Conservation (phyloP, 2,797 vertebrate genomes). For the Enteromius anoplus region DNA sequence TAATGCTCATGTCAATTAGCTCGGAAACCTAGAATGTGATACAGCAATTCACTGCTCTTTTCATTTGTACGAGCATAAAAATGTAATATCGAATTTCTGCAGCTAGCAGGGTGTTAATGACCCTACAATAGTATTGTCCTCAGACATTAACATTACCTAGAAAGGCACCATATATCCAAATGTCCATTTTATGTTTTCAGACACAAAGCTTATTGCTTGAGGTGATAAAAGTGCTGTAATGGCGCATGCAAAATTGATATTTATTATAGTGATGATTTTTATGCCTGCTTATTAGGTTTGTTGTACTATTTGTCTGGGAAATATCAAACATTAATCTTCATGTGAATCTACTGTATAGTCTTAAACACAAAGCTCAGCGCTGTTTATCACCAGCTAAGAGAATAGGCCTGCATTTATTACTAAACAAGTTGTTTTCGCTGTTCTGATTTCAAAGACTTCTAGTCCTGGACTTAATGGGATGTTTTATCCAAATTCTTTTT, state of each 20-base stretch:
- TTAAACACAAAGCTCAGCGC: background rate
- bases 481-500: slow-evolving; percentile 8
- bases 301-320: background rate
- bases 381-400: background rate
- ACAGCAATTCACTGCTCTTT: slow-evolving; percentile 14
- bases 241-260: background rate
- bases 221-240: background rate
- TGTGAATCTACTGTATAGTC: background rate
- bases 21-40: slow-evolving; percentile 5
- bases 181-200: slow-evolving; percentile 13
- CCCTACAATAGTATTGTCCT: background rate
- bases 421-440: slow-evolving; percentile 10
- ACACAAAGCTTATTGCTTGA: slow-evolving; percentile 2
- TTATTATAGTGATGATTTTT: slow-evolving; percentile 17
- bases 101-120: slow-evolving; percentile 41
- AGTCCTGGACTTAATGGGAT: slow-evolving; percentile 2
- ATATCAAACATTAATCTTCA: background rate
- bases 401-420: background rate
- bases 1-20: slow-evolving; percentile 41
- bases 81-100: slow-evolving; percentile 33
- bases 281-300: background rate
- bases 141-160: slow-evolving; percentile 31
- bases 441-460: background rate
- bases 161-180: background rate
- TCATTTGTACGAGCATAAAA: slow-evolving; percentile 31